Conservation (phyloP, 2,113 vertebrate species). For the Malurus alboscapulatus region DNA sequence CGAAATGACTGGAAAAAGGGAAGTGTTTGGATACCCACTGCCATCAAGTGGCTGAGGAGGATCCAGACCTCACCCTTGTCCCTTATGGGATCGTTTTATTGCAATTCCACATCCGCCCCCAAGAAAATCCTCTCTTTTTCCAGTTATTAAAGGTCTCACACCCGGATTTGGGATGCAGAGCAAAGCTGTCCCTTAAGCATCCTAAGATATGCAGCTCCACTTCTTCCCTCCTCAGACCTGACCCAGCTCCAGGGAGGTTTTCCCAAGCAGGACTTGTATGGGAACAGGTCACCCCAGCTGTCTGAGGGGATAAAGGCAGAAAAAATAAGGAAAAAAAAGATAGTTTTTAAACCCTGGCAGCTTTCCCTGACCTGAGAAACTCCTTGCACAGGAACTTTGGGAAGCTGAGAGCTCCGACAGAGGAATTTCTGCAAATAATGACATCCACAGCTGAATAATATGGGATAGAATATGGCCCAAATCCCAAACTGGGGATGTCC, state of each 20-base stretch:
- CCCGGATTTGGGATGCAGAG: neutral
- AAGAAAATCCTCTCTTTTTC: neutral
- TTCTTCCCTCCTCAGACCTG: neutral
- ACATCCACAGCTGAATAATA: rapidly evolving
- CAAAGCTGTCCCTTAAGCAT: neutral
- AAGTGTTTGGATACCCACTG: neutral
- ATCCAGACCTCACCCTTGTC: rapidly evolving
- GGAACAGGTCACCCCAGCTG: neutral
- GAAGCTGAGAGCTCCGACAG: neutral
- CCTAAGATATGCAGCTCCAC: conserved; percentile 11
- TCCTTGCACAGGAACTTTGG: neutral
- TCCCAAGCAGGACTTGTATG: rapidly evolving
- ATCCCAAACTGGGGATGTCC: neutral
- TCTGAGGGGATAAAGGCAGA: neutral
- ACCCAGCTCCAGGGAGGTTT: neutral
- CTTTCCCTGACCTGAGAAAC: neutral
- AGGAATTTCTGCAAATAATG: neutral
- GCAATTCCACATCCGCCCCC: neutral
- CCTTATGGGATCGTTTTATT: neutral
- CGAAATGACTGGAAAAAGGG: rapidly evolving
- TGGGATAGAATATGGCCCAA: rapidly evolving
- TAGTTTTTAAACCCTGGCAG: rapidly evolving
- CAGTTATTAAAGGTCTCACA: neutral
- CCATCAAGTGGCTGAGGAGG: neutral
- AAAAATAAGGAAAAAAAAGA: neutral